phyloP scores from a whole-genome alignment of 2,888 invertebrate genomes.

The Heteropelma amictum region DNA sequence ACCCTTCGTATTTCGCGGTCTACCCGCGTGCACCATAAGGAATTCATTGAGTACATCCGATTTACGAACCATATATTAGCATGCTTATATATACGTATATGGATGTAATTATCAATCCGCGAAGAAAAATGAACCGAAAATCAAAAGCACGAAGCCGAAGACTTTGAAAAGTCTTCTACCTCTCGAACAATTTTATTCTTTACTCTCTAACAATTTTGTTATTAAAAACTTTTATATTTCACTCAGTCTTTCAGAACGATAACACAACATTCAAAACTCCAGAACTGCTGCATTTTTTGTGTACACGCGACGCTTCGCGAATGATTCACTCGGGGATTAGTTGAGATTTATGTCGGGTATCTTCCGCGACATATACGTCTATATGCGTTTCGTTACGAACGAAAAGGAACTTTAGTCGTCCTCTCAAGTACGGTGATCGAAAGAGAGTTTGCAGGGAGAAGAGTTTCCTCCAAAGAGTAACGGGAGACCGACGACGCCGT shows the following conservation, averaged over 20 bases:
- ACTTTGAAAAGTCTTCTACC: not conserved
- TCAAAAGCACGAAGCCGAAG: no score
- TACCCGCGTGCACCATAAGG: constrained; percentile 19
- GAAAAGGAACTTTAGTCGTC: not conserved
- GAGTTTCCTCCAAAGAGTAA: constrained; percentile 43
- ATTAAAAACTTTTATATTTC: no score
- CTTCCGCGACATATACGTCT: no score
- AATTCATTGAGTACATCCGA: constrained; percentile 52
- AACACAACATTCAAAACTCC: no score
- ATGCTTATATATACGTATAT: constrained; percentile 21
- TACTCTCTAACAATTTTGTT: no score
- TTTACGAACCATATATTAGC: constrained; percentile 40
- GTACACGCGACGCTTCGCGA: no score
- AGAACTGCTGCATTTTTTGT: no score
- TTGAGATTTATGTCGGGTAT: no score
- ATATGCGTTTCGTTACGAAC: not conserved
- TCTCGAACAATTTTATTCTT: not conserved
- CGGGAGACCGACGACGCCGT: constrained; percentile 53
- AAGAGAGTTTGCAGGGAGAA: constrained; percentile 25
- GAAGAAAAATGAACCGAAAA: no score
- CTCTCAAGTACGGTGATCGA: constrained; percentile 33
- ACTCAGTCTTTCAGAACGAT: no score
- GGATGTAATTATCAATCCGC: no score
- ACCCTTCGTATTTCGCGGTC: constrained; percentile 35
- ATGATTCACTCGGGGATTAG: no score